phyloP scores from a whole-genome alignment of 1,140 invertebrate genomes.

The Megalonaias nervosa region DNA sequence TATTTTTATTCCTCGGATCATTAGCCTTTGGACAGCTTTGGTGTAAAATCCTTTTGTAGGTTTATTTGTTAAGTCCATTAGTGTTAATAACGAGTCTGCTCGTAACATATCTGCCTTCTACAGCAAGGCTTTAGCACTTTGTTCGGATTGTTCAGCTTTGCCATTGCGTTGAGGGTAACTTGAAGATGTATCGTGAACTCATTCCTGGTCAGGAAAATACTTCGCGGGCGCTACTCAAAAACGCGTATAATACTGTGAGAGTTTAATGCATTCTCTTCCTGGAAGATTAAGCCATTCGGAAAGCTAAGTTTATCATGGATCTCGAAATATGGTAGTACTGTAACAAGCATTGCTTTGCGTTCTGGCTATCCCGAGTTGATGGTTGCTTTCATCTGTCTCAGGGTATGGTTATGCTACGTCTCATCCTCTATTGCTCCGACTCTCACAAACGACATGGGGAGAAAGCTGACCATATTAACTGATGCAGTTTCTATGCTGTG shows the following conservation, averaged over 20 bases:
- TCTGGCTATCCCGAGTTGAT: constrained; percentile 22
- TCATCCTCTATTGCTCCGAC: not conserved
- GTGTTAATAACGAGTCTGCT: too few relatives aligned
- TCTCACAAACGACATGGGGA: not conserved
- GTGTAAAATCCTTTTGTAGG: too few relatives aligned
- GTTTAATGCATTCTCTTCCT: not conserved
- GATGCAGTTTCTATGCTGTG: constrained; percentile 37
- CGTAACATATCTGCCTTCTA: not conserved
- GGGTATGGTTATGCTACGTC: not conserved
- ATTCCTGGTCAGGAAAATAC: constrained; percentile 22
- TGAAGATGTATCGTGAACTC: constrained; percentile 5
- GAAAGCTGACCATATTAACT: constrained; percentile 8
- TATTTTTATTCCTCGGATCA: too few relatives aligned
- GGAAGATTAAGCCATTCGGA: constrained; percentile 8
- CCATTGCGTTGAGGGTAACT: constrained; percentile 23
- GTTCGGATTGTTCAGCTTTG: constrained; percentile 13
- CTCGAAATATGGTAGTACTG: constrained; percentile 12
- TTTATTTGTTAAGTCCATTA: too few relatives aligned
- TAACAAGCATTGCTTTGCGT: not conserved
- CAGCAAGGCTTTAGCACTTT: constrained; percentile 16
- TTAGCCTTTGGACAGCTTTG: too few relatives aligned
- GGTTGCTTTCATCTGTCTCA: constrained; percentile 8
- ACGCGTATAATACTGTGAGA: constrained; percentile 5
- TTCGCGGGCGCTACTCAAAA: constrained; percentile 11
- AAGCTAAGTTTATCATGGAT: constrained; percentile 7